Conservation (phyloP, 2,888 invertebrate species). For the Pecten maximus region DNA sequence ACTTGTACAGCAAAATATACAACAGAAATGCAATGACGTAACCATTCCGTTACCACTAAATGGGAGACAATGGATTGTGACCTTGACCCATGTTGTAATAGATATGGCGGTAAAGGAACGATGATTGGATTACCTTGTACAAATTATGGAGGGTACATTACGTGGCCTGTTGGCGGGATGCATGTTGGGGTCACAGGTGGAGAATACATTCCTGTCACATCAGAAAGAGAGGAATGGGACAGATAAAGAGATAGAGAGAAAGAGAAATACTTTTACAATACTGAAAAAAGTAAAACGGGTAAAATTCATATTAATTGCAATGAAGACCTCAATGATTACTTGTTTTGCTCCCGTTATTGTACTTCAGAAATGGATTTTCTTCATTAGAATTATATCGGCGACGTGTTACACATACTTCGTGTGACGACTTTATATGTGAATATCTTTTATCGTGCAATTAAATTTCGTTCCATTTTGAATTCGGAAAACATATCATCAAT, state of each 20-base stretch:
- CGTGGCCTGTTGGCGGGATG: constrained; percentile 29
- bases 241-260: constrained; percentile 40
- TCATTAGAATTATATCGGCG: too few species aligned
- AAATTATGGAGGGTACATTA: constrained; percentile 11
- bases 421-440: too few species aligned
- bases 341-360: too few species aligned
- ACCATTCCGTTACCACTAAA: not conserved
- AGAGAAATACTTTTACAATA: constrained; percentile 21
- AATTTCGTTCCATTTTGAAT: too few species aligned
- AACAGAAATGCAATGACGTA: not conserved
- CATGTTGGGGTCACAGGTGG: not conserved
- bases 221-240: not conserved
- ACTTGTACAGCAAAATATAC: not conserved
- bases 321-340: not conserved
- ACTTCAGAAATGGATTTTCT: too few species aligned
- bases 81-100: not conserved
- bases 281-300: not conserved
- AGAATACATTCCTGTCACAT: not conserved
- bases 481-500: too few species aligned
- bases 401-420: too few species aligned
- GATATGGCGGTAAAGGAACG: constrained; percentile 14
- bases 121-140: constrained; percentile 5
- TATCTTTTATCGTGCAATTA: too few species aligned
- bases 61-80: not conserved
- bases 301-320: not conserved